A percentile compares a stretch with the other conserved stretches of the same genome.
Evolutionary conservation across 2,888 invertebrate genomes (phyloP).

Genomic region (Apodemia mormo): DNA sequence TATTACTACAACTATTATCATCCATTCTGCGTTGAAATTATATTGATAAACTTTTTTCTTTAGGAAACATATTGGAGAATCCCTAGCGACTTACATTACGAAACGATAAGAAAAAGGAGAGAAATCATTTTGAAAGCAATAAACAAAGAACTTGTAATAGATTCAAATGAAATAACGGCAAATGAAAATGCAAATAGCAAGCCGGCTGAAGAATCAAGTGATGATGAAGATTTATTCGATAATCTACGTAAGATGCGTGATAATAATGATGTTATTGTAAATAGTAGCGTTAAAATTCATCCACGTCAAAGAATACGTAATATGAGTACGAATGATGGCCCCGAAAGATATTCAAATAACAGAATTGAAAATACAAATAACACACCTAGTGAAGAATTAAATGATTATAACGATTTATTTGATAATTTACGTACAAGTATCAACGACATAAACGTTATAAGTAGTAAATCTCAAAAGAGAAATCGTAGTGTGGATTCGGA

Average conservation of each 20-base stretch:
- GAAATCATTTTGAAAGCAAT: constrained; percentile 80
- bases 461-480: constrained; percentile 52
- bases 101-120: constrained; percentile 80
- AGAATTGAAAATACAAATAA: constrained; percentile 31
- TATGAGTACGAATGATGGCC: constrained; percentile 51
- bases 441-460: constrained; percentile 41
- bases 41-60: constrained; percentile 35
- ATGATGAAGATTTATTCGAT: constrained; percentile 68
- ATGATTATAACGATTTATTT: constrained; percentile 64
- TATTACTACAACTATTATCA: no score
- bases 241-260: constrained; percentile 65
- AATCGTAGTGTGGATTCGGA: constrained; percentile 60
- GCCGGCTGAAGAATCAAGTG: constrained; percentile 32
- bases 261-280: constrained; percentile 36
- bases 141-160: constrained; percentile 71
- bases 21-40: no score
- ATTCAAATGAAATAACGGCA: constrained; percentile 34
- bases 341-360: not conserved
- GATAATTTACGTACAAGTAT: constrained; percentile 66
- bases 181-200: constrained; percentile 31
- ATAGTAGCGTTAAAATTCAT: constrained; percentile 2
- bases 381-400: constrained; percentile 28
- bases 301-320: constrained; percentile 59
- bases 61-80: constrained; percentile 95
- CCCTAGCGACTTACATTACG: constrained; percentile 82